phyloP scores from a whole-genome alignment of 2,113 vertebrate species.

The Gymnobelideus leadbeateri region DNA sequence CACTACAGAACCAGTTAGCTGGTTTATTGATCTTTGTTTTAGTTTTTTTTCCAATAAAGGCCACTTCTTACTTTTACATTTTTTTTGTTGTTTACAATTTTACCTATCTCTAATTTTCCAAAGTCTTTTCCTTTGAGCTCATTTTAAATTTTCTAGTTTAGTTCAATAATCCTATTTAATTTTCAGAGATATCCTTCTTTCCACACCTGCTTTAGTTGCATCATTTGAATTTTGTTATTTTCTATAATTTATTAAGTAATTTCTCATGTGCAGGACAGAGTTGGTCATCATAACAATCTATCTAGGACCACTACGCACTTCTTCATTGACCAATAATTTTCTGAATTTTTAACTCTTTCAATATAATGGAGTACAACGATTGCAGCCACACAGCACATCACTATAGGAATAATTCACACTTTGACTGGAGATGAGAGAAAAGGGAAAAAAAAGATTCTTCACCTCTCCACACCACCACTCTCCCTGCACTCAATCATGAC shows the following conservation, averaged over 20 bases:
- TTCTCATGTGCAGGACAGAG: not conserved
- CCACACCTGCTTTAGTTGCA: not conserved
- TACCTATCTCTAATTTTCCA: too few relatives aligned
- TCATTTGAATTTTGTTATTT: not conserved
- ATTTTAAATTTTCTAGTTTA: constrained; percentile 1
- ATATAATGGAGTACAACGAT: not conserved
- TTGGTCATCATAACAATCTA: not conserved
- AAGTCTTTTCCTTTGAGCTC: not conserved
- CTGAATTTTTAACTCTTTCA: not conserved
- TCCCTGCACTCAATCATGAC: not conserved
- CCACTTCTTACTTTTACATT: too few relatives aligned
- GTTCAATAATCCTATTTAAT: not conserved
- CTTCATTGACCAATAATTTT: not conserved
- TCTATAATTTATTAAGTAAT: not conserved
- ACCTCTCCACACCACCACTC: not conserved
- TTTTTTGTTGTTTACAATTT: too few relatives aligned
- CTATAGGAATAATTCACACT: not conserved
- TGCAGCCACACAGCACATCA: not conserved
- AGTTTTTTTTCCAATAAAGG: too few relatives aligned
- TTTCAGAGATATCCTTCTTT: not conserved
- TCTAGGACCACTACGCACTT: not conserved
- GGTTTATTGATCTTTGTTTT: not conserved
- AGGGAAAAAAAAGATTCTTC: not conserved
- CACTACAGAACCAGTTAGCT: not conserved
- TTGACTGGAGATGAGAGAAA: not conserved